These are phyloP conservation scores for Pangasius djambal DNA, from an alignment of 2,797 vertebrate species.

Conservation along the genomic window DNA sequence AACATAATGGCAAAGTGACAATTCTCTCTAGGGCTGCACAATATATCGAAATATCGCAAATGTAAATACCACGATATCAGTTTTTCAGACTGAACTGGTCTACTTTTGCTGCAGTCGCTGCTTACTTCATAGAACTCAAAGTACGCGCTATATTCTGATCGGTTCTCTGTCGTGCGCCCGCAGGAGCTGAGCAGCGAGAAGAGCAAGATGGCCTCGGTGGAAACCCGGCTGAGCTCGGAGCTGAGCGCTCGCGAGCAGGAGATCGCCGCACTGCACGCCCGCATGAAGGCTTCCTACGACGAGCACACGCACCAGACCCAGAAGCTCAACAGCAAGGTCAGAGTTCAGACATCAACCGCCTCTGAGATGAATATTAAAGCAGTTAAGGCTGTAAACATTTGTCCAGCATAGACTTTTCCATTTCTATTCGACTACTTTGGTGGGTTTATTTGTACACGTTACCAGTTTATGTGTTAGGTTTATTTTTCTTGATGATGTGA, in stretches of 20 bases:
- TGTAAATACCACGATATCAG: not conserved
- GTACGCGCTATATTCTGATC: too few species aligned
- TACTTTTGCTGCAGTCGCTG: not conserved
- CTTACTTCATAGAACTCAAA: not conserved
- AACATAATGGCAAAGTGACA: not conserved
- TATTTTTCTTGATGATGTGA: not conserved
- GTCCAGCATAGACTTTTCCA: not conserved
- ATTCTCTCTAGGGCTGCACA: too few species aligned
- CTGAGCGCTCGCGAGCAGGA: slow-evolving; percentile 75
- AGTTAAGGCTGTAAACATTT: not conserved
- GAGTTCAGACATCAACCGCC: not conserved
- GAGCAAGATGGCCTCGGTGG: slow-evolving; percentile 68
- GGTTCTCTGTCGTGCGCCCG: not conserved
- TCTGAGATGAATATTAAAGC: not conserved
- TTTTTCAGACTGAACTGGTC: not conserved
- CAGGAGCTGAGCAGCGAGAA: slow-evolving; percentile 82
- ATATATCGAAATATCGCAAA: too few species aligned
- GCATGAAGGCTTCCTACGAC: slow-evolving; percentile 83
- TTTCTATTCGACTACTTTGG: not conserved
- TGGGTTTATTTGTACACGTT: not conserved
- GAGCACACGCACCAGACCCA: slow-evolving; percentile 79
- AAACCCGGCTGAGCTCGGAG: slow-evolving; percentile 82
- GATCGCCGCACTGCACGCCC: slow-evolving; percentile 70
- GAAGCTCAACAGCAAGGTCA: slow-evolving; percentile 85
- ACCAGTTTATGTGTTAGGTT: not conserved